These are phyloP conservation scores for Acrobasis consociella DNA, from an alignment of 2,888 invertebrate species.

Conservation along the genomic window DNA sequence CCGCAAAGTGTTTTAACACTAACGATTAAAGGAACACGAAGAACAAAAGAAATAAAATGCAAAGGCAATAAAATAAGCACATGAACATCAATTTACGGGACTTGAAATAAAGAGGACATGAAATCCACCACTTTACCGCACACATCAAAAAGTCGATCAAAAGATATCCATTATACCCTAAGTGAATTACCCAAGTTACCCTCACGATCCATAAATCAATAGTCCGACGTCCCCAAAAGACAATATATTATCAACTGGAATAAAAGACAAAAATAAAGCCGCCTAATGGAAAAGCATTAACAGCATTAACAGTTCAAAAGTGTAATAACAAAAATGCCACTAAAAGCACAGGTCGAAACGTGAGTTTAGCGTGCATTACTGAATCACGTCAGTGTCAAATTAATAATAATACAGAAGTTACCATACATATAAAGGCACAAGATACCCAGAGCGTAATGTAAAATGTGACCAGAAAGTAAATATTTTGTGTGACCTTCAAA, in stretches of 20 bases:
- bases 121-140: not conserved
- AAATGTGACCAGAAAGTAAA: no score
- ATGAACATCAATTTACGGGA: not conserved
- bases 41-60: not conserved
- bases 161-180: slow-evolving; percentile 14
- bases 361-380: slow-evolving; percentile 49
- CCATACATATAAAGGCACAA: no score
- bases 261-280: slow-evolving; percentile 28
- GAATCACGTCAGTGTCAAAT: slow-evolving; percentile 48
- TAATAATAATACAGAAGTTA: not conserved
- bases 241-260: slow-evolving; percentile 12
- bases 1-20: no score
- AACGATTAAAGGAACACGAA: no score
- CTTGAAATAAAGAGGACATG: not conserved
- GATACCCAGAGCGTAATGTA: no score
- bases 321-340: slow-evolving; percentile 43
- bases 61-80: not conserved
- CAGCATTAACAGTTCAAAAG: slow-evolving; percentile 40
- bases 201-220: slow-evolving; percentile 20
- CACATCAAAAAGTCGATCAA: not conserved
- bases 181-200: slow-evolving; percentile 8
- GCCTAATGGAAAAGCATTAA: slow-evolving; percentile 40
- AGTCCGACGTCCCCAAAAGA: slow-evolving; percentile 8
- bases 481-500: no score
- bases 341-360: slow-evolving; percentile 47